These are phyloP conservation scores for Lagria hirta DNA, from an alignment of 2,888 invertebrate species.

Conservation along the genomic window DNA sequence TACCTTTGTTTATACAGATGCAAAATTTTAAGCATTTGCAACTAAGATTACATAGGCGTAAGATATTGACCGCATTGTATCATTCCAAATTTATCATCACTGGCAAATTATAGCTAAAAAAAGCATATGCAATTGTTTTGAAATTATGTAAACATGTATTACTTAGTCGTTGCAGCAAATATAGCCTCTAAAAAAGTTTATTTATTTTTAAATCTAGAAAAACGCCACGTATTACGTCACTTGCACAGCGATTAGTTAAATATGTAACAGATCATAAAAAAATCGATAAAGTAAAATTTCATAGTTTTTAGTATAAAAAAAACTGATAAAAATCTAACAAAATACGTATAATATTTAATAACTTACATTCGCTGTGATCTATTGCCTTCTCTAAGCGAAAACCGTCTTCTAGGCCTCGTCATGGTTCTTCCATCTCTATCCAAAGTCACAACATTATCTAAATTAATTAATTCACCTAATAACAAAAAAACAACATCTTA, in stretches of 20 bases:
- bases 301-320: no score
- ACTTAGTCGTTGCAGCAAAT: no score
- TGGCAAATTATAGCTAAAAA: constrained; percentile 37
- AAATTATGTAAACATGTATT: no score
- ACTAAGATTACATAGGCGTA: constrained; percentile 53
- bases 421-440: constrained; percentile 64
- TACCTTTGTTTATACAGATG: constrained; percentile 50
- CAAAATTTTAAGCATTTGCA: constrained; percentile 43
- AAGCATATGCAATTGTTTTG: no score
- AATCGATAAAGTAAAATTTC: no score
- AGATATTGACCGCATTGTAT: constrained; percentile 27
- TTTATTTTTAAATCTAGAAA: no score
- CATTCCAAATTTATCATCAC: constrained; percentile 45
- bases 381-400: constrained; percentile 73
- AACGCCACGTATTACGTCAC: no score
- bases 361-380: constrained; percentile 65
- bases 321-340: constrained; percentile 1
- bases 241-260: no score
- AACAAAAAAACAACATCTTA: constrained; percentile 28
- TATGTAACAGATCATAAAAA: no score
- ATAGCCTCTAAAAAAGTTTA: no score
- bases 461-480: constrained; percentile 69
- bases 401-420: constrained; percentile 67
- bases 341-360: constrained; percentile 1
- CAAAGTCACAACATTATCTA: constrained; percentile 62